These are phyloP conservation scores for Catostylus mosaicus DNA, from an alignment of 30 jellyfish, hydroid and myxozoan genomes.

Conservation along the genomic window DNA sequence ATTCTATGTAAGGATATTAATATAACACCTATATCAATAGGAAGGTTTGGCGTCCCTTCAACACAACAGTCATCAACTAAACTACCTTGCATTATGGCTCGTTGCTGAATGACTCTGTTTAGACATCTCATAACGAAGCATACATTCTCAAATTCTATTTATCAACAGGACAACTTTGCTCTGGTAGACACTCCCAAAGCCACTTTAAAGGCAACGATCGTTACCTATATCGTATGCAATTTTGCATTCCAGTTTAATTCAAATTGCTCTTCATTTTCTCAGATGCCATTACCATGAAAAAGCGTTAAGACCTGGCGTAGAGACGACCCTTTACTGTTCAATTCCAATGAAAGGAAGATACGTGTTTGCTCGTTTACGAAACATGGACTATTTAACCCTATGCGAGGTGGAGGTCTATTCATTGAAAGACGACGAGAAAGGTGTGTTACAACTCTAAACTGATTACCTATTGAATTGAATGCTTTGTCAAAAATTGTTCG, in stretches of 20 bases:
- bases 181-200: too few species aligned
- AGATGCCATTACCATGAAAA: conserved; percentile 39
- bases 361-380: conserved; percentile 31
- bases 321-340: conserved; percentile 33
- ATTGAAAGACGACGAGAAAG: conserved; percentile 40
- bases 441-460: too few species aligned
- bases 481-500: too few species aligned
- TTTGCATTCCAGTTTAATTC: too few species aligned
- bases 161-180: too few species aligned
- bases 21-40: not conserved
- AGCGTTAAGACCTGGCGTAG: conserved; percentile 32
- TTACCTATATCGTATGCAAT: too few species aligned
- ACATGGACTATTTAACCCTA: conserved; percentile 30
- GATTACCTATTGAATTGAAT: too few species aligned
- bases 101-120: too few species aligned
- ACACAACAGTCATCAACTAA: not conserved
- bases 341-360: conserved; percentile 46
- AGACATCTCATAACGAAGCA: too few species aligned
- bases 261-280: not conserved
- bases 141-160: too few species aligned
- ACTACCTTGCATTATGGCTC: too few species aligned
- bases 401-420: conserved; percentile 57
- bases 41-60: not conserved
- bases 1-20: conserved; percentile 31
- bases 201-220: too few species aligned